A percentile compares a stretch with the other conserved stretches of the same genome.
These are phyloP conservation scores for Calliopum simillimum DNA, from an alignment of 2,888 invertebrate species.

Conservation along the genomic window DNA sequence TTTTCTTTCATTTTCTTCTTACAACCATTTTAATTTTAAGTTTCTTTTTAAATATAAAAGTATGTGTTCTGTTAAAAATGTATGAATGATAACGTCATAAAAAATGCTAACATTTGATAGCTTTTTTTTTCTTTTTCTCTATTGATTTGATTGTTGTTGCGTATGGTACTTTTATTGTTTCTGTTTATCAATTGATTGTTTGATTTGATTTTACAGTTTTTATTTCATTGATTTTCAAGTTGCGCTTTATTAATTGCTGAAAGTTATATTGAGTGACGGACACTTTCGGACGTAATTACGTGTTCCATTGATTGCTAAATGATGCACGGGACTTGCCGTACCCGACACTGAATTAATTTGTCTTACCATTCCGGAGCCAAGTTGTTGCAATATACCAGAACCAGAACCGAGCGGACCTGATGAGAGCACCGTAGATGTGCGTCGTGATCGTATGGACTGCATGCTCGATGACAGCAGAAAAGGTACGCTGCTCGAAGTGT, in stretches of 20 bases:
- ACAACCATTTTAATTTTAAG: slow-evolving; percentile 15
- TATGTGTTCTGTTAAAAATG: too few relatives aligned
- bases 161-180: not conserved
- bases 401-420: slow-evolving; percentile 73
- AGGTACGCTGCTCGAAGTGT: slow-evolving; percentile 89
- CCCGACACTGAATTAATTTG: slow-evolving; percentile 76
- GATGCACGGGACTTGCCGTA: slow-evolving; percentile 74
- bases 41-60: too few relatives aligned
- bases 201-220: slow-evolving; percentile 1
- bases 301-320: slow-evolving; percentile 70
- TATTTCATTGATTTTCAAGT: not conserved
- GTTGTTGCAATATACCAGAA: slow-evolving; percentile 84
- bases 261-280: slow-evolving; percentile 81
- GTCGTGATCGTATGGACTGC: slow-evolving; percentile 80
- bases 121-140: not conserved
- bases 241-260: slow-evolving; percentile 64
- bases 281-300: slow-evolving; percentile 78
- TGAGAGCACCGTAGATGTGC: slow-evolving; percentile 79
- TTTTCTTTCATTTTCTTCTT: not conserved
- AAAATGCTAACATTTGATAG: not conserved
- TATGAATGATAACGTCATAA: not conserved
- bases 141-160: not conserved
- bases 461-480: slow-evolving; percentile 85
- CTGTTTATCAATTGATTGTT: not conserved
- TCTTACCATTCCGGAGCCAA: slow-evolving; percentile 95